Base-by-base conservation (phyloP, 2,113 vertebrate species). In the Oryzias melastigma region DNA sequence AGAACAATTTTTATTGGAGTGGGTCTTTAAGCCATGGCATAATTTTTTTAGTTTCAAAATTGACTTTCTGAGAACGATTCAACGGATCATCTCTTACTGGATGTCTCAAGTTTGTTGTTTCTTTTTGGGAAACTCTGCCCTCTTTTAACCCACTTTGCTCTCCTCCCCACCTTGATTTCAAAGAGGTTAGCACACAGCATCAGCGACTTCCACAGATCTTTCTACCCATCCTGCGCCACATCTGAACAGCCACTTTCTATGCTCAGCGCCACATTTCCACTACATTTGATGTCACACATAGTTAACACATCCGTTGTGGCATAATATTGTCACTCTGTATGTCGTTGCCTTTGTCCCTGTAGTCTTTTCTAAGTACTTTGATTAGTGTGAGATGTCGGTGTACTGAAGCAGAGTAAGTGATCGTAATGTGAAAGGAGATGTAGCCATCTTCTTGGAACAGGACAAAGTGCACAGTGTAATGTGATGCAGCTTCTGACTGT, bases 401-500 rank as follows among this genome's bases (percentile, higher is more conserved):
- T 57, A 68, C 62, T 35, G 70, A 52, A 54, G 61, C 53, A 69
- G 60, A 56, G 20, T 73, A 56, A 61, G 59, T 67, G 73, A 73
- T 62, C 18, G 22, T 75, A 75, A 63, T 67, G 40, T 53, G 73
- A 68, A 46, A 58, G 71, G 81, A 75, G 85, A 80, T 85, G 83
- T 71, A 80, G 71, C 59, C 71, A 68, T 86, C 80, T 82, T 78
- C 71, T 54, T 43, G 44, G 62, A 69, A 79, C 73, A 56, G 86
- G 86, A 84, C 85, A 85, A 83, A 88, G 74, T 68, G 80, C 85
- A 81, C 65, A 78, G 70, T 79, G 77, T 82, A 81, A 69, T 75
- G 80, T 87, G 77, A 84, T 80, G 65, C 50, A 47, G 61, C 82
- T 85, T 84, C 53, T 85, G 68, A 81, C 58, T 75, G 74, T 80